phyloP scores from a whole-genome alignment of 2,113 vertebrate species.

The Chamaea fasciata region DNA sequence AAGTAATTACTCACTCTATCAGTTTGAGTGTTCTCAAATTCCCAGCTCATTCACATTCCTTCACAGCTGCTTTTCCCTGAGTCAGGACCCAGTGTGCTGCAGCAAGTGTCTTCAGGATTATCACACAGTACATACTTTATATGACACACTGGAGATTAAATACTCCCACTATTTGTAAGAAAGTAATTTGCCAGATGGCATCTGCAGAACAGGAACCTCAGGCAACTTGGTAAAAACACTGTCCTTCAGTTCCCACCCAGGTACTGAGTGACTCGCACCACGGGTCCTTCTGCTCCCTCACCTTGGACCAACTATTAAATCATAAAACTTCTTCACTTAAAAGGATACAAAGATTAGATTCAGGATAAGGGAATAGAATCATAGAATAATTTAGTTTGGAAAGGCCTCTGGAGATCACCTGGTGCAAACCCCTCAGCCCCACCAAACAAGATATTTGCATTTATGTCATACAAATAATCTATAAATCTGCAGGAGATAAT shows the following conservation, averaged over 20 bases:
- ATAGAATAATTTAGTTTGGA: not conserved
- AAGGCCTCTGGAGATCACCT: not conserved
- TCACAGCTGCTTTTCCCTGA: not conserved
- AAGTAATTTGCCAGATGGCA: not conserved
- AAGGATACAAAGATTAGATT: not conserved
- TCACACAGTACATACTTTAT: not conserved
- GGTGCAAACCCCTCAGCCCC: not conserved
- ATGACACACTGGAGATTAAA: not conserved
- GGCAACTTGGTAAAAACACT: not conserved
- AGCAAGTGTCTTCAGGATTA: not conserved
- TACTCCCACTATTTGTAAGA: not conserved
- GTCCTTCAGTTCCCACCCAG: not conserved
- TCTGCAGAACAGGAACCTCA: not conserved
- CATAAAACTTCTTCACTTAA: not conserved
- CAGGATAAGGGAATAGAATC: not conserved
- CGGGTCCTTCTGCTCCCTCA: fast-evolving
- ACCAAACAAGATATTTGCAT: not conserved
- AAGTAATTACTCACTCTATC: not conserved
- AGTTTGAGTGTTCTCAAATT: not conserved
- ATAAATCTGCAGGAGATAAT: not conserved
- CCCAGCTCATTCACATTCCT: not conserved
- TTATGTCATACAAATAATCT: not conserved
- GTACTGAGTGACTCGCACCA: not conserved
- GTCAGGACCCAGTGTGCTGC: not conserved
- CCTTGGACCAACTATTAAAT: not conserved